Evolutionary conservation across 2,797 vertebrate genomes (phyloP).

Genomic region (Muscicapa comitata): DNA sequence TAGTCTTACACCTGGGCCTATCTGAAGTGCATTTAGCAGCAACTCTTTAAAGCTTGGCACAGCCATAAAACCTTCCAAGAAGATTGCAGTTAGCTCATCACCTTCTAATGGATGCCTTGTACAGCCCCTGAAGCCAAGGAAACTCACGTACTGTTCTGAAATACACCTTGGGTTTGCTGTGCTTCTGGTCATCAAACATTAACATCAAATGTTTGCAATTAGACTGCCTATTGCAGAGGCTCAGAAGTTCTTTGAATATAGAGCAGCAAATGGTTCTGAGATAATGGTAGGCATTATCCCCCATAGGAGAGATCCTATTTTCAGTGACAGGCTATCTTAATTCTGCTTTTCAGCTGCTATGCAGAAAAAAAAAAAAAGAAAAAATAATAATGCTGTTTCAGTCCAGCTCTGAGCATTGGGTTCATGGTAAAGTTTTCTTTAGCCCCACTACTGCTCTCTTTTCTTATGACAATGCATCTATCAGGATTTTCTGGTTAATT

Average conservation of each 20-base stretch:
- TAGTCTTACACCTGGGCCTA: background rate
- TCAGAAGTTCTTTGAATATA: constrained; percentile 20
- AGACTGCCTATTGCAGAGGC: constrained; percentile 28
- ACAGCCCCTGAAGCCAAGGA: background rate
- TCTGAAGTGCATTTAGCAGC: background rate
- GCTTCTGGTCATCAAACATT: constrained; percentile 11
- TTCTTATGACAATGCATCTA: background rate
- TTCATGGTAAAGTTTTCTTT: background rate
- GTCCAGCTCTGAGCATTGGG: background rate
- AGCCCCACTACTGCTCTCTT: background rate
- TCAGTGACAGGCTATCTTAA: constrained; percentile 43
- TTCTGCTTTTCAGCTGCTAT: constrained; percentile 54
- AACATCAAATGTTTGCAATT: constrained; percentile 54
- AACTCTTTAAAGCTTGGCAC: background rate
- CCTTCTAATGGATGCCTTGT: background rate
- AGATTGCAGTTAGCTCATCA: background rate
- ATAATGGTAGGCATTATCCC: constrained; percentile 30
- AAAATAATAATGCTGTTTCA: background rate
- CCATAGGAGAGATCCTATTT: constrained; percentile 19
- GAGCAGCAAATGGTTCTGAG: constrained; percentile 44
- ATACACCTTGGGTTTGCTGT: background rate
- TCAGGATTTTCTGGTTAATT: background rate
- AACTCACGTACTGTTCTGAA: background rate
- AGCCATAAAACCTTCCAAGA: background rate
- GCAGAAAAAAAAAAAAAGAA: background rate